phyloP scores from a whole-genome alignment of 2,797 vertebrate species.

The Thamnophis elegans region DNA sequence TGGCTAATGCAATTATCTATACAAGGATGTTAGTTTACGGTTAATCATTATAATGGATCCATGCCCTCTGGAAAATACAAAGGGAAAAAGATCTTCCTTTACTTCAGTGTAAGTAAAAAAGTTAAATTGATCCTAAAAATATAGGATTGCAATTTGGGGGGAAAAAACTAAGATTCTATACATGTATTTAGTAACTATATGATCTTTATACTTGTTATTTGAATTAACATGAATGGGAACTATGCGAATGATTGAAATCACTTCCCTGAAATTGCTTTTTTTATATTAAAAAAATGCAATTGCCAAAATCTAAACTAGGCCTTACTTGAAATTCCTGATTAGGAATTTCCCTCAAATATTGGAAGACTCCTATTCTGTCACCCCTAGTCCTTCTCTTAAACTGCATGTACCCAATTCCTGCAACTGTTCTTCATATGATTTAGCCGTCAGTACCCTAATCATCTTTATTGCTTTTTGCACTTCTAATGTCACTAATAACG shows the following conservation, averaged over 20 bases:
- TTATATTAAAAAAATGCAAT: neutral
- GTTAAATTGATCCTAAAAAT: neutral
- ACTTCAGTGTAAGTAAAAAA: neutral
- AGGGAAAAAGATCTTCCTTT: too few relatives aligned
- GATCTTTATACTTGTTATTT: neutral
- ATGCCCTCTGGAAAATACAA: neutral
- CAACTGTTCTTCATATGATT: too few relatives aligned
- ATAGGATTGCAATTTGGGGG: neutral
- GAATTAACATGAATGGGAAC: neutral
- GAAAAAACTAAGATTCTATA: neutral
- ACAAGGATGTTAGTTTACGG: neutral
- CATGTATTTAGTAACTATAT: neutral
- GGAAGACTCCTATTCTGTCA: too few relatives aligned
- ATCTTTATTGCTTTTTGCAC: too few relatives aligned
- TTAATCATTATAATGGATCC: neutral
- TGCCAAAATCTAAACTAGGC: neutral
- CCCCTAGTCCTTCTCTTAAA: too few relatives aligned
- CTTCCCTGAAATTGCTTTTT: neutral
- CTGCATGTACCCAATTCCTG: too few relatives aligned
- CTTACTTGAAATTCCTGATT: neutral
- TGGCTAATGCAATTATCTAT: neutral
- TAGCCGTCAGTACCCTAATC: too few relatives aligned
- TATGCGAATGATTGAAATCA: too few relatives aligned
- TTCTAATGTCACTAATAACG: neutral
- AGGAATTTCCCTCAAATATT: too few relatives aligned